Conservation (phyloP, 2,797 vertebrate species). For the Spatula clypeata region DNA sequence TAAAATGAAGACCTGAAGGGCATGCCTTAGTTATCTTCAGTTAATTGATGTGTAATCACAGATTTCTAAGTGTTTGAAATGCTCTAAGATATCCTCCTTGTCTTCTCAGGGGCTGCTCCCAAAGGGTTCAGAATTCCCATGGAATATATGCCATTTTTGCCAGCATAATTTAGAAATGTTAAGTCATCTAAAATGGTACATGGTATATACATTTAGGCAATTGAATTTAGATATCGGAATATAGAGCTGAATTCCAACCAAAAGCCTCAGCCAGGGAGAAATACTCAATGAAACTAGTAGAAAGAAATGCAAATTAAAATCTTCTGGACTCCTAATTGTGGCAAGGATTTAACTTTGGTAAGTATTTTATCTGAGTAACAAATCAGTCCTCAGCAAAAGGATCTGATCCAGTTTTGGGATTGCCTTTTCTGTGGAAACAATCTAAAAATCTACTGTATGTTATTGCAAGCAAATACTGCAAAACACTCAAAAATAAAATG, state of each 20-base stretch:
- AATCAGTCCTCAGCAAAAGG: not conserved
- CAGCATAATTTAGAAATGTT: not conserved
- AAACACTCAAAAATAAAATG: constrained; percentile 4
- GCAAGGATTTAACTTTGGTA: not conserved
- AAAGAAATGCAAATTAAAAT: not conserved
- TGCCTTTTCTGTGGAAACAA: not conserved
- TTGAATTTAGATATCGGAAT: not conserved
- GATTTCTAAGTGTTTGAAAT: not conserved
- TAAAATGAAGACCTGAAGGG: not conserved
- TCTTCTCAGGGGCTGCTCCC: not conserved
- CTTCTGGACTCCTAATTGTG: not conserved
- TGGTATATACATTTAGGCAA: not conserved
- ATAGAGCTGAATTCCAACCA: not conserved
- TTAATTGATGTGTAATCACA: not conserved
- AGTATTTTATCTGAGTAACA: not conserved
- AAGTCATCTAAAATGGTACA: not conserved
- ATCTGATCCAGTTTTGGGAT: not conserved
- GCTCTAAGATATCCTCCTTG: not conserved
- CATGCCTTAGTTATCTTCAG: not conserved
- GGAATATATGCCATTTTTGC: not conserved
- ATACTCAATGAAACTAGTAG: not conserved
- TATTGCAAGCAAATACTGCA: not conserved
- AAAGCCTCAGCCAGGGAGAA: not conserved
- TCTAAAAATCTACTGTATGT: not conserved
- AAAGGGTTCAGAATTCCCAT: not conserved